A percentile compares a stretch with the other conserved stretches of the same genome.
Evolutionary conservation across 2,888 invertebrate genomes (phyloP).

Genomic region (Adela reaumurella): DNA sequence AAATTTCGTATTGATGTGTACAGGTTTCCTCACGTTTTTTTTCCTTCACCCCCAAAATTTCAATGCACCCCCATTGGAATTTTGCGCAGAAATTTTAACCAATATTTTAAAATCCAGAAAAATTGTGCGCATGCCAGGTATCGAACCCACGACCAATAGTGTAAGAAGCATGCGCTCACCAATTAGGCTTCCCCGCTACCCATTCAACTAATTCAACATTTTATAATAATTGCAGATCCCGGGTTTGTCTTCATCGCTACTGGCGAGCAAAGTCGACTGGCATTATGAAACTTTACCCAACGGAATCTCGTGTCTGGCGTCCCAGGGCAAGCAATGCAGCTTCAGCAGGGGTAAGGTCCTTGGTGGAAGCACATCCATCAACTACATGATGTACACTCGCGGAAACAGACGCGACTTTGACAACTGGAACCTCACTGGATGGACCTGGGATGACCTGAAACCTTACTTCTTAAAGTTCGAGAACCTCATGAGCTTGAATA

Average conservation of each 20-base stretch:
- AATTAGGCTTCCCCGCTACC: too few species aligned
- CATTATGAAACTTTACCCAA: constrained; percentile 26
- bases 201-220: too few species aligned
- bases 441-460: constrained; percentile 27
- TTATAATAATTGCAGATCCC: constrained; percentile 30
- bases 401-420: constrained; percentile 26
- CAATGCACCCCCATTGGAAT: too few species aligned
- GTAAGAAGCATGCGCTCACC: too few species aligned
- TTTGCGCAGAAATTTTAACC: too few species aligned
- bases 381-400: constrained; percentile 34
- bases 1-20: too few species aligned
- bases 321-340: constrained; percentile 19
- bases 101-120: too few species aligned
- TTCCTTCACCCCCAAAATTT: too few species aligned
- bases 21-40: too few species aligned
- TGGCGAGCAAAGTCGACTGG: constrained; percentile 26
- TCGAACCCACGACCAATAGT: too few species aligned
- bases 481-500: constrained; percentile 19
- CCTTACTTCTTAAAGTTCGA: constrained; percentile 32
- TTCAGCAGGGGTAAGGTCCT: constrained; percentile 30
- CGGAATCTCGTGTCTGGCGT: constrained; percentile 27
- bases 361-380: constrained; percentile 35
- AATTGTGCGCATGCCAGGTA: too few species aligned
- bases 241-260: constrained; percentile 14
- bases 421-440: constrained; percentile 21